Conservation (phyloP, 2,113 vertebrate genomes). For the Piprites chloris region DNA sequence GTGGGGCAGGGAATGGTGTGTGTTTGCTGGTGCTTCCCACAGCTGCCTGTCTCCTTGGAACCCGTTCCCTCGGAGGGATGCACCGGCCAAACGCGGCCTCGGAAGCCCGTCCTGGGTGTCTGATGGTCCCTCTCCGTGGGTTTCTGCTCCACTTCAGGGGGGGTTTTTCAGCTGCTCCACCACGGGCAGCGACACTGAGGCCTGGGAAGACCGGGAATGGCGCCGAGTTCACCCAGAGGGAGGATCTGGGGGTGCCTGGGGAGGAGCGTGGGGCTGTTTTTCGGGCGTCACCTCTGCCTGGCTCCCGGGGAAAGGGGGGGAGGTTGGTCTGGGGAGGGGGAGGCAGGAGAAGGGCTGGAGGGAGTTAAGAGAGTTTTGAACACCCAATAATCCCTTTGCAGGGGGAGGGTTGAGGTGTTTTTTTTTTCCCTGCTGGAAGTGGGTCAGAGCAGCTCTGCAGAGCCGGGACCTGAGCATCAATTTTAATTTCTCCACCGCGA, state of each 20-base stretch:
- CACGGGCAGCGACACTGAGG: neutral
- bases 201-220: neutral
- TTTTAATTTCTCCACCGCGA: neutral
- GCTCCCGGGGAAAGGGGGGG: neutral
- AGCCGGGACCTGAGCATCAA: neutral
- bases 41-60: neutral
- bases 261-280: rapidly evolving
- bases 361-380: neutral
- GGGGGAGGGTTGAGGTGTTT: neutral
- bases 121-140: neutral
- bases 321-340: too few species aligned
- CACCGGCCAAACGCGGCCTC: rapidly evolving
- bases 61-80: neutral
- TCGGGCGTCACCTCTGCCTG: neutral
- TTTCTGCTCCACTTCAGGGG: neutral
- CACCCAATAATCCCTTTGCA: rapidly evolving
- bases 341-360: rapidly evolving
- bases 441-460: neutral
- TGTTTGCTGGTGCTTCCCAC: neutral
- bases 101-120: neutral
- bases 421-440: neutral
- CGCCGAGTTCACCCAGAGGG: too few species aligned
- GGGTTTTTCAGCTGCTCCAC: neutral
- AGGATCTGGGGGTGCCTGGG: neutral
- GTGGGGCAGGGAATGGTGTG: too few species aligned